These are phyloP conservation scores for Dendronephthya gigantea DNA, from an alignment of 64 coral and sea anemone species.

Conservation along the genomic window DNA sequence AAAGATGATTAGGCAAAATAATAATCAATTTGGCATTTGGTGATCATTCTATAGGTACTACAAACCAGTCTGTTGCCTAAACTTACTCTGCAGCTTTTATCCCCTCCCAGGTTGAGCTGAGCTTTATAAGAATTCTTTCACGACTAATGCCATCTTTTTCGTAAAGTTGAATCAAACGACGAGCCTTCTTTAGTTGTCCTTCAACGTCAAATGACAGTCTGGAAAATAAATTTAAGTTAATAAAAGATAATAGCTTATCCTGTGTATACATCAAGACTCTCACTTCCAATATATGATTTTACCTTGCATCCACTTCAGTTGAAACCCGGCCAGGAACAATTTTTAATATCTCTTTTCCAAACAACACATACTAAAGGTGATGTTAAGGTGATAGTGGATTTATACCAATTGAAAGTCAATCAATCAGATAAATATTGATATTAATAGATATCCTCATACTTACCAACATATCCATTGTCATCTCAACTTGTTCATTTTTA, in stretches of 20 bases:
- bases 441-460: neutral
- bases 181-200: neutral
- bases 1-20: neutral
- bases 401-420: neutral
- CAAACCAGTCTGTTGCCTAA: neutral
- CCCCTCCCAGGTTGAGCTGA: neutral
- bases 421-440: neutral
- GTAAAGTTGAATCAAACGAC: neutral
- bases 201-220: constrained; percentile 10
- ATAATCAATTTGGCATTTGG: no score
- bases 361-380: constrained; percentile 65
- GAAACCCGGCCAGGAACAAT: constrained; percentile 83
- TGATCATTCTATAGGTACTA: no score
- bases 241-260: no score
- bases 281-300: neutral
- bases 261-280: neutral
- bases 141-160: constrained; percentile 10
- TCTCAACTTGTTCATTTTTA: constrained; percentile 64
- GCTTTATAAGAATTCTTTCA: constrained; percentile 11
- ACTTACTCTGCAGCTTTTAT: constrained; percentile 12
- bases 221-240: neutral
- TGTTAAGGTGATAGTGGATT: no score
- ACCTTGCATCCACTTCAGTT: constrained; percentile 98
- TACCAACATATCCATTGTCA: constrained; percentile 39
- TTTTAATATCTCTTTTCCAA: constrained; percentile 82